Percentiles rank a stretch among this genome's conserved stretches.
phyloP scores from a whole-genome alignment of 2,888 invertebrate genomes.

The Scaptomyza cyrtandrae region DNA sequence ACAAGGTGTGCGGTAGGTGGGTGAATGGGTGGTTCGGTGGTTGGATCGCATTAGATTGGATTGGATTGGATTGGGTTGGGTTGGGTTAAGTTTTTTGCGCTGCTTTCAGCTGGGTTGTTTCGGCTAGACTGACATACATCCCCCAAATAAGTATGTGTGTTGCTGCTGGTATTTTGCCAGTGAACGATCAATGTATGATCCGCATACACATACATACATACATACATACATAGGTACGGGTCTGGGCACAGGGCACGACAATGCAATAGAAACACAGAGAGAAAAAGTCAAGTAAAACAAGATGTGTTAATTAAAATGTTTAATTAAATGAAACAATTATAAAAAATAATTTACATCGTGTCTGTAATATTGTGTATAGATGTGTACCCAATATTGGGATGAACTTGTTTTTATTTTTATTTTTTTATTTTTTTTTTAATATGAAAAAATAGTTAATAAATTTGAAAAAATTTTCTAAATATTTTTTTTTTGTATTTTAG shows the following conservation, averaged over 20 bases:
- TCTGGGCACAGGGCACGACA: constrained; percentile 32
- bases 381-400: too few species aligned
- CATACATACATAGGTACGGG: not conserved
- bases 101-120: constrained; percentile 4
- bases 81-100: constrained; percentile 4
- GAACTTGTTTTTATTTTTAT: not conserved
- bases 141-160: constrained; percentile 18
- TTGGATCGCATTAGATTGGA: not conserved
- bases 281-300: not conserved
- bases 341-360: too few species aligned
- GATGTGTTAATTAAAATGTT: too few species aligned
- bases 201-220: not conserved
- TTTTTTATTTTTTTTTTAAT: not conserved
- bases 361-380: too few species aligned
- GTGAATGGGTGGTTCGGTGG: constrained; percentile 10
- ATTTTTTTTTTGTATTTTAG: not conserved
- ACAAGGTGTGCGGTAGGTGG: constrained; percentile 53
- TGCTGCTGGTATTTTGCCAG: constrained; percentile 52
- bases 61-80: not conserved
- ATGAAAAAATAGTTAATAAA: too few species aligned
- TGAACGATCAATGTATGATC: constrained; percentile 40
- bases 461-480: too few species aligned
- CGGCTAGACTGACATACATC: constrained; percentile 32
- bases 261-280: not conserved
- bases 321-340: not conserved